phyloP scores from a whole-genome alignment of 2,888 invertebrate genomes.

The Copidosoma aretas region DNA sequence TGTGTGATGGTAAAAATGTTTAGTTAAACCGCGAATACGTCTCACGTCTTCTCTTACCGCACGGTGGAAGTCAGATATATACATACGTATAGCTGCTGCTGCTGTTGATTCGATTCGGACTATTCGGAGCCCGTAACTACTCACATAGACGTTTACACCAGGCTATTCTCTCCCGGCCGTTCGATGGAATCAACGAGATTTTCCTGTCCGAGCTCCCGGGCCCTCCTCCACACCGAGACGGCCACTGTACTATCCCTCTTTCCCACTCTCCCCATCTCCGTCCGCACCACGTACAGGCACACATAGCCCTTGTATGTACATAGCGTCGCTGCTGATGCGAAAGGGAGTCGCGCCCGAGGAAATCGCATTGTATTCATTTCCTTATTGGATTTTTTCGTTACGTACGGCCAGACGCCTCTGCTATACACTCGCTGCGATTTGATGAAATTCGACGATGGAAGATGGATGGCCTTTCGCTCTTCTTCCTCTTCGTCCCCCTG shows the following conservation, averaged over 20 bases:
- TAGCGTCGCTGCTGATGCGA: not conserved
- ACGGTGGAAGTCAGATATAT: too few relatives aligned
- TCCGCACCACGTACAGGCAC: too few relatives aligned
- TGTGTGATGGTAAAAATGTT: too few relatives aligned
- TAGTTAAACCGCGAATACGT: too few relatives aligned
- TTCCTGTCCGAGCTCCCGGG: conserved; percentile 15
- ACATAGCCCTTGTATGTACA: too few relatives aligned
- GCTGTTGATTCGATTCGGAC: too few relatives aligned
- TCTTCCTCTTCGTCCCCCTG: too few relatives aligned
- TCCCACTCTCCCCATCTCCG: not conserved
- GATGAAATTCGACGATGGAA: not conserved
- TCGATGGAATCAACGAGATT: conserved; percentile 26
- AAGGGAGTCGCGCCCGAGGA: not conserved
- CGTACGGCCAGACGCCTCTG: not conserved
- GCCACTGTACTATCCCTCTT: not conserved
- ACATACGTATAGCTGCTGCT: too few relatives aligned
- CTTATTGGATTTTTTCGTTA: conserved; percentile 26
- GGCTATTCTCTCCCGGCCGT: not conserved
- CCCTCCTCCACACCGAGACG: not conserved
- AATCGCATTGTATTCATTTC: conserved; percentile 26
- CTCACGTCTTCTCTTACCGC: too few relatives aligned
- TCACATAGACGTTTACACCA: too few relatives aligned
- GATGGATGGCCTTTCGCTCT: not conserved
- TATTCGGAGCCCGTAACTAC: too few relatives aligned
- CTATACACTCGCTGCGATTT: not conserved